Evolutionary conservation across 2,113 vertebrate species (phyloP).

Genomic region (Ginglymostoma cirratum): DNA sequence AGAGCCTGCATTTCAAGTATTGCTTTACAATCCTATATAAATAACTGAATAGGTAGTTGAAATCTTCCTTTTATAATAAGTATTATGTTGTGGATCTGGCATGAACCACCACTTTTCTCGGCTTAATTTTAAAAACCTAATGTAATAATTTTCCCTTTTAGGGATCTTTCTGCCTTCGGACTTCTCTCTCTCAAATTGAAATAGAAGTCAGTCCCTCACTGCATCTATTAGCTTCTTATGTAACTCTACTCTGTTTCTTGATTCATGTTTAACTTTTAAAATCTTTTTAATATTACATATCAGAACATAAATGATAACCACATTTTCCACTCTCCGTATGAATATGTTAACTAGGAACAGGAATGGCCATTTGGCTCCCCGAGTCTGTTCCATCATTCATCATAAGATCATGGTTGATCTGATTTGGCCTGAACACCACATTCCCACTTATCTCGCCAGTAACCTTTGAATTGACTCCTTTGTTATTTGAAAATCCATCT

Average conservation of each 20-base stretch:
- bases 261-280: neutral
- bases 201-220: neutral
- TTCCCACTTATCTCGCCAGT: no score
- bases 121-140: no score
- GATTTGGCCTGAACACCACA: no score
- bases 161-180: neutral
- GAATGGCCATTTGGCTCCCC: no score
- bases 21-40: neutral
- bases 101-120: no score
- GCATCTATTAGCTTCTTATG: neutral
- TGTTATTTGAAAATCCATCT: no score
- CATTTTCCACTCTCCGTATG: neutral
- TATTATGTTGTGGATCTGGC: no score
- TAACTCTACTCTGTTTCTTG: neutral
- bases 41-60: neutral
- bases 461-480: no score
- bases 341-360: no score
- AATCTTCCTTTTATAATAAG: neutral
- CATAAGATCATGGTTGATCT: no score
- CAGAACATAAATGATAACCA: neutral
- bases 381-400: no score
- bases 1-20: neutral
- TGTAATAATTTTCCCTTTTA: neutral
- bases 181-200: neutral
- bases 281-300: neutral